phyloP scores from a whole-genome alignment of 2,888 invertebrate species.

The Anodontia alba region DNA sequence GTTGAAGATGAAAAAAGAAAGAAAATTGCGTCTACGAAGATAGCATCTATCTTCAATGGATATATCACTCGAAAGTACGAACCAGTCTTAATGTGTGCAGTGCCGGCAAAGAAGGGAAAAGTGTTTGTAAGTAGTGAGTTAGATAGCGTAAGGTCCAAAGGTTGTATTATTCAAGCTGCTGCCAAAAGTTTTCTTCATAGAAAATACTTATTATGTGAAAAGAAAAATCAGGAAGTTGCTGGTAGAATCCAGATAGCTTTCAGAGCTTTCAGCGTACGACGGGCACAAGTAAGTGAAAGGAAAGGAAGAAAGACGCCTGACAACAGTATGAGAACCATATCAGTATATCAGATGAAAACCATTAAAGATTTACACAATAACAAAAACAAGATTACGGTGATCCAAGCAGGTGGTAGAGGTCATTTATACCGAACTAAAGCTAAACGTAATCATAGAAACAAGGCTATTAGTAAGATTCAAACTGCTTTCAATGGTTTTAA shows the following conservation, averaged over 20 bases:
- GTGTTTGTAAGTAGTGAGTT: too few relatives aligned
- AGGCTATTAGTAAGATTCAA: neutral
- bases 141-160: too few relatives aligned
- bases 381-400: neutral
- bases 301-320: too few relatives aligned
- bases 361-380: neutral
- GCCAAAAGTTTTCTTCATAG: neutral
- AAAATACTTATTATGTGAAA: neutral
- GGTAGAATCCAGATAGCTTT: neutral
- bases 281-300: too few relatives aligned
- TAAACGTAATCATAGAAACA: neutral
- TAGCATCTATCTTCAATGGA: neutral
- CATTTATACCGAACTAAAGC: neutral
- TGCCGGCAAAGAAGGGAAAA: too few relatives aligned
- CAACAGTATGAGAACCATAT: too few relatives aligned
- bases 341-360: too few relatives aligned
- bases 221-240: neutral
- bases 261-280: neutral
- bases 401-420: constrained; percentile 12
- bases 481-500: constrained; percentile 34
- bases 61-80: neutral
- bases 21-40: neutral
- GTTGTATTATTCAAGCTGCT: neutral
- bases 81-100: neutral
- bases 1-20: neutral